Evolutionary conservation across 2,113 vertebrate species (phyloP), one percentile per base, ranked within the genome.

Genomic region (Microcebus jonahi): DNA sequence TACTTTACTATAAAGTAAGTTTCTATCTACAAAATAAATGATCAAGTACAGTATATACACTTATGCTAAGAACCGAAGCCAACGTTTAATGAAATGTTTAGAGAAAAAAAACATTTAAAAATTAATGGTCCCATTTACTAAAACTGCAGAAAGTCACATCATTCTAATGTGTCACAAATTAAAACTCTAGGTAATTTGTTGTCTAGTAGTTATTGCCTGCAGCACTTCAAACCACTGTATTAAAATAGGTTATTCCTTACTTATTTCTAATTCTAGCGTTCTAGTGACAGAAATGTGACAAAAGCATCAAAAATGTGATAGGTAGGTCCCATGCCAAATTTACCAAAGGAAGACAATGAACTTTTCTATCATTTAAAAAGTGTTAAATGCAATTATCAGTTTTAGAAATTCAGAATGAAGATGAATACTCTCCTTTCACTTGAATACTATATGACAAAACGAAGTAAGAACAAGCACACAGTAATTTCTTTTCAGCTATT

Each of bases 11-110:
- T 95, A 94, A 57, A 92, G 55, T 7, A 96, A 97, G 34, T 11
- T 93, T 98, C 96, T 96, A 97, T 71, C 91, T 97, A 95, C n/a
- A 95, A 63, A 61, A 95, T 48, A 90, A 96, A 89, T 39, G 14
- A 95, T 65, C 88, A 90, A 80, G 70, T 90, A 71, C 82, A 98
- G 88, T 57, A 96, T 29, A 95, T 57, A n/a, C 29, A 90, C 76
- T 94, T 97, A 98, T 85, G 79, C 70, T 94, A 90, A 71, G n/a
- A 96, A 91, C 77, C 97, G 92, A 97, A 98, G 96, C 90, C 91
- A 89, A 94, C 95, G 23, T 77, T 98, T 97, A 97, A 97, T 96
- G 13, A 97, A 81, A 88, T 76, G 87, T 94, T 81, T 82, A 94
- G n/a, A 91, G 70, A 88, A 90, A 27, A 96, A 91, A 76, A 45